Base-by-base conservation (phyloP, 2,113 vertebrate genomes). In the Ptyas mucosa region DNA sequence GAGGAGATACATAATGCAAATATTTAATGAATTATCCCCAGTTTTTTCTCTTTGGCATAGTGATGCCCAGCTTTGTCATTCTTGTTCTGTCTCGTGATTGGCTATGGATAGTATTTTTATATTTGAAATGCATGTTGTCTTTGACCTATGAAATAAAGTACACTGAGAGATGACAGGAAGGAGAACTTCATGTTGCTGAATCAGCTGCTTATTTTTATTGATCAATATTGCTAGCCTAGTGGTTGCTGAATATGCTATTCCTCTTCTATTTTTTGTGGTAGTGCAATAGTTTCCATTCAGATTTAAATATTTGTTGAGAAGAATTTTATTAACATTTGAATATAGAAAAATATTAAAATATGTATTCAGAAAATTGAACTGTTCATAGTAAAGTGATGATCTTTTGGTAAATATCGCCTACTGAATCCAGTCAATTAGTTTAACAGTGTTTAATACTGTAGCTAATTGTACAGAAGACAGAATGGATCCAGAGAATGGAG, bases 391-490 rank as follows among this genome's bases (percentile, higher is more conserved):
- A 93, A 86, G 92, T 52, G 24, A 14, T 94, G 51, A 54, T 89
- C 93, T 3, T 94, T 96, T 95, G 93, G 93, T 89, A 95, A 88
- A 90, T 94, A 85, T 2, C 69, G 93, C 94, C 95, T 96, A 88
- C 93, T 97, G 95, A 95, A 95, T 94, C 52, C 90, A 90, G 64
- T 94, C 91, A 90, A 51, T 94, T 0, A 0, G 88, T 95, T 94
- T 95, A 91, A 43, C 93, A 14, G 85, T 90, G 1, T 81, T 29
- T 93, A 55, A 75, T 15, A 87, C 29, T 69, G 61, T 69, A 69
- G 81, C 92, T 94, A 91, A 91, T 69, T 89, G 69, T 39, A 34
- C 34, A 93, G 49, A 61, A 15, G 86, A 88, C 0, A 87, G 24
- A 75, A 39, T 24, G 91, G 87, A 29, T 26, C 81, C 81, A 86